Conservation (phyloP, 2,113 vertebrate genomes). For the Apodemus speciosus region DNA sequence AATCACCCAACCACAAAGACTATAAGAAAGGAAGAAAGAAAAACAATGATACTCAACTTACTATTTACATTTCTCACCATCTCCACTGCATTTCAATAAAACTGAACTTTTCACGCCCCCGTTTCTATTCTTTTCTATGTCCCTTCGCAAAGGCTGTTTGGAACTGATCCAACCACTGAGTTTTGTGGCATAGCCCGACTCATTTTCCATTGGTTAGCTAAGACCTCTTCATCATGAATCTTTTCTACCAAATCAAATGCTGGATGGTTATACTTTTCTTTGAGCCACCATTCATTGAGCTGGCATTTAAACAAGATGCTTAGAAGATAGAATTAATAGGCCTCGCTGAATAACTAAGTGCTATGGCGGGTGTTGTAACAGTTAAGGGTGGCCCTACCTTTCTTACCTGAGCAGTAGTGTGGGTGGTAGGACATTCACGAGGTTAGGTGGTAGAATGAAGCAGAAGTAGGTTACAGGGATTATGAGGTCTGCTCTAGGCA, state of each 20-base stretch:
- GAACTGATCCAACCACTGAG: neutral
- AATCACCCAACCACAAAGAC: neutral
- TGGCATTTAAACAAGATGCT: neutral
- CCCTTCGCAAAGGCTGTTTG: neutral
- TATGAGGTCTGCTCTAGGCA: neutral
- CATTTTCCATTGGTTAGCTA: constrained; percentile 11
- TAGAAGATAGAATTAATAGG: neutral
- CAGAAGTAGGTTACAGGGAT: neutral
- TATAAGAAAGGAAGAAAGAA: neutral
- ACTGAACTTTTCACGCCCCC: neutral
- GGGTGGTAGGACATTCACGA: neutral
- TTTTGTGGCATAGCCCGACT: neutral
- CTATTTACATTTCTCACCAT: neutral
- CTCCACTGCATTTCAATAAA: neutral
- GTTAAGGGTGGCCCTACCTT: neutral
- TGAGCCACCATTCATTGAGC: neutral
- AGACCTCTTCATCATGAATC: neutral
- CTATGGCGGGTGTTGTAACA: neutral
- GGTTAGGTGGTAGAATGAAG: neutral
- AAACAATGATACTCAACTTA: neutral
- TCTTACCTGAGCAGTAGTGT: neutral
- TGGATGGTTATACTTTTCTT: neutral
- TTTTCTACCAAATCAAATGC: neutral
- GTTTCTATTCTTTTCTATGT: neutral
- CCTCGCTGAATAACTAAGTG: neutral